phyloP scores from a whole-genome alignment of 2,888 invertebrate species.

The Hofmannophila pseudospretella region DNA sequence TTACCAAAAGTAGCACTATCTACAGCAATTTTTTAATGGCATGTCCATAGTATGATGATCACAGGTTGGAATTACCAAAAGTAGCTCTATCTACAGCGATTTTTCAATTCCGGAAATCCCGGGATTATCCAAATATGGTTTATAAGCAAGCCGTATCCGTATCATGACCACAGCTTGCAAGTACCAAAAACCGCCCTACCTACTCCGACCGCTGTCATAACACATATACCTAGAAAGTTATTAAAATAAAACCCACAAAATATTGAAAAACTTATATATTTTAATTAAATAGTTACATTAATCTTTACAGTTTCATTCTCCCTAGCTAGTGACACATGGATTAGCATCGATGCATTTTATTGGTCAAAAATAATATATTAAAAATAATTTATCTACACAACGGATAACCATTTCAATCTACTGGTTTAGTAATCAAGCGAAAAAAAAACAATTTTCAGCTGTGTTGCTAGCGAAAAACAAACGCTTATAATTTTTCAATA shows the following conservation, averaged over 20 bases:
- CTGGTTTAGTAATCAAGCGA: conserved; percentile 38
- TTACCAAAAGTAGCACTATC: too few species aligned
- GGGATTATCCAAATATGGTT: too few species aligned
- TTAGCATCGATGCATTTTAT: conserved; percentile 71
- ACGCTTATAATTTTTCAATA: conserved; percentile 8
- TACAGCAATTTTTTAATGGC: too few species aligned
- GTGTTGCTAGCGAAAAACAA: conserved; percentile 40
- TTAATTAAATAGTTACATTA: conserved; percentile 77
- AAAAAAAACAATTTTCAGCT: conserved; percentile 29
- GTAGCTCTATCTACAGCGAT: too few species aligned
- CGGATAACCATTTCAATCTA: conserved; percentile 59
- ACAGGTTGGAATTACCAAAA: too few species aligned
- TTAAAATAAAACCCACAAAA: conserved; percentile 1
- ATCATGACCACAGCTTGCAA: too few species aligned
- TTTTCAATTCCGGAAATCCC: too few species aligned
- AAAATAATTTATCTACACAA: conserved; percentile 71
- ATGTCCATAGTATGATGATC: too few species aligned
- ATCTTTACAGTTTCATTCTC: conserved; percentile 74
- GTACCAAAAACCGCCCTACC: too few species aligned
- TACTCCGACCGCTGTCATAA: too few species aligned
- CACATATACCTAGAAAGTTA: too few species aligned
- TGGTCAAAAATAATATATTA: conserved; percentile 70
- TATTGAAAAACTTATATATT: conserved; percentile 75
- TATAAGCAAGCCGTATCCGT: too few species aligned
- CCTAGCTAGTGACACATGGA: conserved; percentile 71